Conservation (phyloP, 2,888 invertebrate genomes). For the Tetranychus truncatus region DNA sequence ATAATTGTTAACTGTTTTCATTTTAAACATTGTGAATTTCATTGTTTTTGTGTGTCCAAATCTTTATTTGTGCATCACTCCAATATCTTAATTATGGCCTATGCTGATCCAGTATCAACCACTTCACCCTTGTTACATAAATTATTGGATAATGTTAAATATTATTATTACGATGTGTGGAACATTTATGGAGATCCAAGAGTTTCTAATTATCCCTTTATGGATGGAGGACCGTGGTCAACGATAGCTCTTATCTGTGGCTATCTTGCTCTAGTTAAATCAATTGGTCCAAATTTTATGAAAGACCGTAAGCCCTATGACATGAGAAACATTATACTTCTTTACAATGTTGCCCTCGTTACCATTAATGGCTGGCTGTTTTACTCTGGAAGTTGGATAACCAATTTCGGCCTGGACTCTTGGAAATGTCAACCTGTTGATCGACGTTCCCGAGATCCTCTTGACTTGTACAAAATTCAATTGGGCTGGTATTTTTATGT, state of each 20-base stretch:
- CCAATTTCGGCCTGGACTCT: slow-evolving; percentile 13
- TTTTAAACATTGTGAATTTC: too few relatives aligned
- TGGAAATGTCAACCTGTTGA: slow-evolving; percentile 16
- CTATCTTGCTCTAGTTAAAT: slow-evolving; percentile 27
- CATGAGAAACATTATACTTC: slow-evolving; percentile 24
- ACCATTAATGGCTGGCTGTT: slow-evolving; percentile 13
- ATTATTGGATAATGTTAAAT: slow-evolving; percentile 10
- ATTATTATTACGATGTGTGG: slow-evolving; percentile 19
- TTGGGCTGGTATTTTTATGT: slow-evolving; percentile 18
- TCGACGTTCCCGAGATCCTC: not conserved
- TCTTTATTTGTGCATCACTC: not conserved
- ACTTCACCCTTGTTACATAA: slow-evolving; percentile 4
- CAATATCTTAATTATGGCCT: not conserved
- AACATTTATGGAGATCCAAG: slow-evolving; percentile 18
- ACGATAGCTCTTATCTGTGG: slow-evolving; percentile 24
- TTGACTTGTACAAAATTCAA: slow-evolving; percentile 12
- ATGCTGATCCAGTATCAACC: not conserved
- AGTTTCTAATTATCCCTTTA: slow-evolving; percentile 19
- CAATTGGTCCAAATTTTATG: slow-evolving; percentile 26
- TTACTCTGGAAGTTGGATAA: slow-evolving; percentile 2
- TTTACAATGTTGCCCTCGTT: slow-evolving; percentile 26
- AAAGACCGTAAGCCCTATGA: slow-evolving; percentile 26
- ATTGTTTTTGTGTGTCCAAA: too few relatives aligned
- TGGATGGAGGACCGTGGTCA: slow-evolving; percentile 25
- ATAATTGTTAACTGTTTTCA: too few relatives aligned